These are phyloP conservation scores for Phalacrocorax aristotelis DNA, from an alignment of 2,113 vertebrate genomes.

Conservation along the genomic window DNA sequence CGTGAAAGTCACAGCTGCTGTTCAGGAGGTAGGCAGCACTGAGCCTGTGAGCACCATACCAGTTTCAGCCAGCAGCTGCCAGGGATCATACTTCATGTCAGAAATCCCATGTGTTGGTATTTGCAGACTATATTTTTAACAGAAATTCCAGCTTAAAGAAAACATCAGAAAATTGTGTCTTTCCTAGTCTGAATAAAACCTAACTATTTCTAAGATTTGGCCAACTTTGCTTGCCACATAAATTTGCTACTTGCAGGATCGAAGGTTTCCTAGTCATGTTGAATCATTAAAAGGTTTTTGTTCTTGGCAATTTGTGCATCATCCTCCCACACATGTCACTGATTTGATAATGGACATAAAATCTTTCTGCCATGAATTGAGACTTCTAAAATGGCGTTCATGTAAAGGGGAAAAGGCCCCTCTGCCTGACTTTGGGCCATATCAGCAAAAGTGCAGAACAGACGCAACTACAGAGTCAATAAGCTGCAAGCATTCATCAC, in stretches of 20 bases:
- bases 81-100: constrained; percentile 1
- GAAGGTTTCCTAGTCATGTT: not conserved
- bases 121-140: not conserved
- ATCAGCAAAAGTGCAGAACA: not conserved
- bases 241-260: not conserved
- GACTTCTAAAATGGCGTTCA: not conserved
- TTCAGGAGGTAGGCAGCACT: constrained; percentile 10
- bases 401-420: not conserved
- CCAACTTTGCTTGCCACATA: not conserved
- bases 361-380: not conserved
- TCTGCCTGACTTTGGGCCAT: not conserved
- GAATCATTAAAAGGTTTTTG: not conserved
- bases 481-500: not conserved
- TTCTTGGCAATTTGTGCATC: not conserved
- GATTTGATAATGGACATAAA: not conserved
- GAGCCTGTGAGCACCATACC: not conserved
- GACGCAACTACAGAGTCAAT: not conserved
- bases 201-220: not conserved
- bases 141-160: not conserved
- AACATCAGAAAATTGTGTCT: not conserved
- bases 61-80: constrained; percentile 12
- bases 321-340: not conserved
- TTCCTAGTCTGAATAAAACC: not conserved
- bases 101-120: not conserved
- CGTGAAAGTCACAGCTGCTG: constrained; percentile 3